These are phyloP conservation scores for Takifugu rubripes DNA, from an alignment of 2,797 vertebrate genomes.

Conservation along the genomic window DNA sequence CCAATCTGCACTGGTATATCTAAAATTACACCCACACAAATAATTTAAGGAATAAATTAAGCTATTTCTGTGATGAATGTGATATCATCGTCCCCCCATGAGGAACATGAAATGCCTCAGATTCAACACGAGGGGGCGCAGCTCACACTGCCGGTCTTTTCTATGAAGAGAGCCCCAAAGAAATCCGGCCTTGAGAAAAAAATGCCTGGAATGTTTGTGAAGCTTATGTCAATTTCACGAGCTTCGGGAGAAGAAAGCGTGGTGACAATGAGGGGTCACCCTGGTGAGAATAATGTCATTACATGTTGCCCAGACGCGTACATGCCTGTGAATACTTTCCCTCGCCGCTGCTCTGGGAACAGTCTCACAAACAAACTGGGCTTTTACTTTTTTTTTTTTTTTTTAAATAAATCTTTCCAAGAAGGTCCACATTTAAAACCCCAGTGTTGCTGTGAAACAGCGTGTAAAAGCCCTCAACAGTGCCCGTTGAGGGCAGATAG, in stretches of 20 bases:
- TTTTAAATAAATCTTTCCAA: no score
- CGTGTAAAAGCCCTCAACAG: slow-evolving; percentile 47
- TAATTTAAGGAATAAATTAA: neutral
- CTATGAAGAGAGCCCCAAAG: slow-evolving; percentile 51
- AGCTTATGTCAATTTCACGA: slow-evolving; percentile 81
- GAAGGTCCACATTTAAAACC: slow-evolving; percentile 60
- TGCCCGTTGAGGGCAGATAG: slow-evolving; percentile 15
- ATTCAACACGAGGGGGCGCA: slow-evolving; percentile 63
- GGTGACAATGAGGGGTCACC: slow-evolving; percentile 74
- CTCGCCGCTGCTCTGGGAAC: slow-evolving; percentile 42
- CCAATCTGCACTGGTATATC: slow-evolving; percentile 77
- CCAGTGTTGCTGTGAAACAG: slow-evolving; percentile 25
- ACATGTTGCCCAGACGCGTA: slow-evolving; percentile 70
- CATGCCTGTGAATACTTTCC: slow-evolving; percentile 53
- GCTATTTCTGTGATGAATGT: no score
- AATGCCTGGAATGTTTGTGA: slow-evolving; percentile 80
- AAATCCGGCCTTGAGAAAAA: slow-evolving; percentile 73
- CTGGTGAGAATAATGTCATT: slow-evolving; percentile 78
- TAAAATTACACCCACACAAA: neutral
- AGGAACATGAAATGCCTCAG: neutral
- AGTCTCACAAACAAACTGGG: slow-evolving; percentile 35
- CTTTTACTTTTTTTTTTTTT: slow-evolving; percentile 10
- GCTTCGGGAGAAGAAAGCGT: slow-evolving; percentile 69
- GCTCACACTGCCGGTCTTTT: slow-evolving; percentile 29
- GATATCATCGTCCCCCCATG: neutral